Evolutionary conservation across 1,140 invertebrate species (phyloP), one percentile per base, ranked within the genome.

Genomic region (Neodiprion lecontei): DNA sequence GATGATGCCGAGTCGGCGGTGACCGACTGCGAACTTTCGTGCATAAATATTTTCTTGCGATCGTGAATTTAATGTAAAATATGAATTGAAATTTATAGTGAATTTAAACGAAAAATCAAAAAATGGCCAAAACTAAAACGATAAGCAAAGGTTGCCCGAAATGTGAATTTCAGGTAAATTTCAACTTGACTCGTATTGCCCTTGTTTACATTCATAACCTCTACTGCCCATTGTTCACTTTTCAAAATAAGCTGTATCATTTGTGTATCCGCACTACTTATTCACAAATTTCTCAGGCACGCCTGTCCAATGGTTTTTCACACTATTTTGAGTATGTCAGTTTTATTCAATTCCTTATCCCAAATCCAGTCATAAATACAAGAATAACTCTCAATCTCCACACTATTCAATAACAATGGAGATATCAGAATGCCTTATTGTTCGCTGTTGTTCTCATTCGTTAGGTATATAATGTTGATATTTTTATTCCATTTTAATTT

Each of bases 91-190:
- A 40, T 40, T 40, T 40, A 3, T 40, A 40, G 28, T 40, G 28
- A 40, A 40, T 40, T 40, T 5, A 4, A 40, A 40, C 28, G 28
- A 40, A 82, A 75, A 76, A 89, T 89, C 5, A 40, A 40, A 82
- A 75, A 76, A 89, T 89, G 88, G 87, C 87, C 50, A 89, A 89
- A 78, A 89, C 85, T 70, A 90, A 90, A 84, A 91, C 90, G 70
- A 91, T 91, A 75, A 90, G 90, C 72, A 92, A 92, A 88, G 89
- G 89, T 67, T 92, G 91, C 76, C 91, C 91, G 0, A 91, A 91
- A 83, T 92, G 91, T 81, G 90, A 91, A 79, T 89, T 89, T 76
- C 91, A 91, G 89, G 91, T 91, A 86, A 83, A 61, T 76, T 61
- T 67, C 14, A 1, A 73, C 49, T 49, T 9, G 4, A 10, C 17